These are phyloP conservation scores for Hirtodrosophila alboralis DNA, from an alignment of 2,888 invertebrate genomes.

Conservation along the genomic window DNA sequence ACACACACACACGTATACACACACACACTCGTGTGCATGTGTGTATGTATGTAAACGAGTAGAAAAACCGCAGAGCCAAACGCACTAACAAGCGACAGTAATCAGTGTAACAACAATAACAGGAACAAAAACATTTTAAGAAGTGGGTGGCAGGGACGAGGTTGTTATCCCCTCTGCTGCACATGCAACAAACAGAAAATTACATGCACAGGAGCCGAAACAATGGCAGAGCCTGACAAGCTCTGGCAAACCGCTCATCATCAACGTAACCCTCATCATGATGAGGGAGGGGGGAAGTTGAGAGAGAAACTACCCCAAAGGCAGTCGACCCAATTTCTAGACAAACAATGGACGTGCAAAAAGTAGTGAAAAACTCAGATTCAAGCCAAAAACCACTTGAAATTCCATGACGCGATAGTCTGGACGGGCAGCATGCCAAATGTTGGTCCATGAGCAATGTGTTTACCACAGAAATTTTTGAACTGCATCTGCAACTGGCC, in stretches of 20 bases:
- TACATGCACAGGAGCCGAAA: conserved; percentile 67
- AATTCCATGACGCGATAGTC: conserved; percentile 44
- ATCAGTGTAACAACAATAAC: conserved; percentile 57
- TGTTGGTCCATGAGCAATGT: conserved; percentile 61
- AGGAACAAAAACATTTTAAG: conserved; percentile 38
- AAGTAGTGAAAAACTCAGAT: conserved; percentile 38
- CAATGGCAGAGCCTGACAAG: conserved; percentile 61
- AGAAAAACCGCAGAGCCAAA: conserved; percentile 71
- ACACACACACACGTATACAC: conserved; percentile 13
- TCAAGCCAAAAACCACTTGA: conserved; percentile 64
- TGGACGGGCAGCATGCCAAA: conserved; percentile 59
- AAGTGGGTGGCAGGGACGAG: background rate
- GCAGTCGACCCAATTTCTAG: conserved; percentile 67
- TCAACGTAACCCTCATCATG: conserved; percentile 27
- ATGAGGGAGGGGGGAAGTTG: conserved; percentile 3
- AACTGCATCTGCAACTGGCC: conserved; percentile 30
- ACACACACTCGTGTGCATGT: conserved; percentile 19
- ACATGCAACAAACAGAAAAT: conserved; percentile 55
- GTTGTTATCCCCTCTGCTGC: conserved; percentile 18
- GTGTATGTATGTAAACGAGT: conserved; percentile 46
- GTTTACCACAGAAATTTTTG: conserved; percentile 53
- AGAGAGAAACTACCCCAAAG: conserved; percentile 17
- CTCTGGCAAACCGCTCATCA: conserved; percentile 49
- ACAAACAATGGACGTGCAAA: conserved; percentile 58
- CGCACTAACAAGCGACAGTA: conserved; percentile 74